A percentile compares a stretch with the other conserved stretches of the same genome.
Evolutionary conservation across 2,888 invertebrate genomes (phyloP).

Genomic region (Acanthacorydalis orientalis): DNA sequence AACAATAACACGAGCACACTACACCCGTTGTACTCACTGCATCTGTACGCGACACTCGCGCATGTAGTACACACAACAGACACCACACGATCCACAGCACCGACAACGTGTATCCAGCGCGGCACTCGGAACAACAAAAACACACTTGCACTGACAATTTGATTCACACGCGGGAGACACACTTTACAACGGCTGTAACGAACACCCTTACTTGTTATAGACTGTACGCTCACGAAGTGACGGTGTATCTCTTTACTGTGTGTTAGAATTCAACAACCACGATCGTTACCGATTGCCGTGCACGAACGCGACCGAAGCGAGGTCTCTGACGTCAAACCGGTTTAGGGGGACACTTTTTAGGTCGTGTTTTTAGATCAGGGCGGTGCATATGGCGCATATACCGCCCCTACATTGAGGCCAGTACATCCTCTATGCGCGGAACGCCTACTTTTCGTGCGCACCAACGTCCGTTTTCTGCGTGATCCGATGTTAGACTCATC

Average conservation of each 20-base stretch:
- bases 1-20: background rate
- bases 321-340: constrained; percentile 15
- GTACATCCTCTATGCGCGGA: constrained; percentile 13
- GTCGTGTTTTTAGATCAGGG: constrained; percentile 20
- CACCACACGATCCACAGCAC: background rate
- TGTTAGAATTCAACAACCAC: constrained; percentile 18
- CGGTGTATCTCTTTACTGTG: constrained; percentile 11
- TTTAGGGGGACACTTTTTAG: constrained; percentile 18
- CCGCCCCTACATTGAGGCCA: constrained; percentile 12
- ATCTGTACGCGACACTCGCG: background rate
- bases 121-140: background rate
- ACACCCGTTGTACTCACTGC: background rate
- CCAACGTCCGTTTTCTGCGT: constrained; percentile 6
- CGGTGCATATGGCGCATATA: constrained; percentile 12
- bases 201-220: background rate
- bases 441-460: constrained; percentile 13
- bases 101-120: background rate
- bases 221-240: background rate
- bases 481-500: constrained; percentile 18
- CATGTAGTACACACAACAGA: background rate
- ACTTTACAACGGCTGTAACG: background rate
- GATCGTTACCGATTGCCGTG: constrained; percentile 14
- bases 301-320: constrained; percentile 15
- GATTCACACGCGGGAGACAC: background rate
- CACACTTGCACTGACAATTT: background rate